Conservation (phyloP, 1,140 invertebrate species). For the Drosophila dunni region DNA sequence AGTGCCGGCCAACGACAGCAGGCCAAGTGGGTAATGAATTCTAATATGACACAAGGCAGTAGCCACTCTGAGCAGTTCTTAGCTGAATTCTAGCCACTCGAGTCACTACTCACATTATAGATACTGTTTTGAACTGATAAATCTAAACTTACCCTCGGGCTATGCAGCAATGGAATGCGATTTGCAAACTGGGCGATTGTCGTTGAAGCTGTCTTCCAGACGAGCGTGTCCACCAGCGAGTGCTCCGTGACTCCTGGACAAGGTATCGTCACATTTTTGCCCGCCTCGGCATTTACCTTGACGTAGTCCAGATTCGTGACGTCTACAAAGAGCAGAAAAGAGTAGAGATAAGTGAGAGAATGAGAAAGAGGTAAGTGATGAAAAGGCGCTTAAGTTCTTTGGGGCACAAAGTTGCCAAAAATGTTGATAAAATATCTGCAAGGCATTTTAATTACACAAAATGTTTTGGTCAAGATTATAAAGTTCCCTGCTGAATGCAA, state of each 20-base stretch:
- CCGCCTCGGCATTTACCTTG: slow-evolving; percentile 87
- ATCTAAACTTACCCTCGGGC: slow-evolving; percentile 76
- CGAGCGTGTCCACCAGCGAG: slow-evolving; percentile 87
- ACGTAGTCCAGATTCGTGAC: slow-evolving; percentile 86
- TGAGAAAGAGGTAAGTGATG: slow-evolving; percentile 22
- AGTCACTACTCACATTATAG: not conserved
- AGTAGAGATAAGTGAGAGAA: not conserved
- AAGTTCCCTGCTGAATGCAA: slow-evolving; percentile 10
- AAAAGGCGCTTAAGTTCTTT: slow-evolving; percentile 63
- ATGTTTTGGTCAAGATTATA: slow-evolving; percentile 54
- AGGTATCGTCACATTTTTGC: slow-evolving; percentile 87
- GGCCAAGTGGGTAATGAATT: slow-evolving; percentile 62
- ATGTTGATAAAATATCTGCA: slow-evolving; percentile 55
- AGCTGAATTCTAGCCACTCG: slow-evolving; percentile 1
- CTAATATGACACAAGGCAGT: slow-evolving; percentile 65
- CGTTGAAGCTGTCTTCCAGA: slow-evolving; percentile 86
- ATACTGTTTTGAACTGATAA: slow-evolving; percentile 1
- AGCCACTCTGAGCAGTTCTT: slow-evolving; percentile 18
- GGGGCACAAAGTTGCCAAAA: slow-evolving; percentile 49
- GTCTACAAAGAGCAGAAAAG: slow-evolving; percentile 79
- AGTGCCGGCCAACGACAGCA: slow-evolving; percentile 46
- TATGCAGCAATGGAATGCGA: slow-evolving; percentile 82
- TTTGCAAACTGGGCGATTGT: slow-evolving; percentile 84
- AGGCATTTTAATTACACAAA: slow-evolving; percentile 82
- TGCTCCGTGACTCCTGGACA: slow-evolving; percentile 89